Conservation (phyloP, 64 coral and sea anemone species). For the Orbicella faveolata region DNA sequence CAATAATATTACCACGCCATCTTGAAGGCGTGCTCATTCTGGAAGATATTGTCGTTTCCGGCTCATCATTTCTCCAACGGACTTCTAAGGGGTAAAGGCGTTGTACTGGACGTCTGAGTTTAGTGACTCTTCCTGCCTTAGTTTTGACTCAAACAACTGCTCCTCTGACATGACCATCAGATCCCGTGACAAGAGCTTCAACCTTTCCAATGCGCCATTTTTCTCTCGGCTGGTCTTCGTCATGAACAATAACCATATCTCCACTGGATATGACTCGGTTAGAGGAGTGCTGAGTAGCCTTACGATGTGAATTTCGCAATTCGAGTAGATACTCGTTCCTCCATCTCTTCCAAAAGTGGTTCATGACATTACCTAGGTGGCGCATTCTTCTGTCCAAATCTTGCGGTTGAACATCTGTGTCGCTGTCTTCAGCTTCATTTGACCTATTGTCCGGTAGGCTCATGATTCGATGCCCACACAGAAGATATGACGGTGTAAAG, state of each 20-base stretch:
- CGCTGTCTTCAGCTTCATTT: not conserved
- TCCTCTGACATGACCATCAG: constrained; percentile 19
- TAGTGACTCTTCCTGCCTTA: constrained; percentile 2
- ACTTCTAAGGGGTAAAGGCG: constrained; percentile 16
- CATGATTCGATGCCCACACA: not conserved
- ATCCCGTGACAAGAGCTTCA: not conserved
- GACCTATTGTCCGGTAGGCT: constrained; percentile 9
- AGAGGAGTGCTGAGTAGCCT: not conserved
- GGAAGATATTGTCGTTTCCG: not conserved
- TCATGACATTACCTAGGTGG: not conserved
- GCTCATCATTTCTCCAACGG: not conserved
- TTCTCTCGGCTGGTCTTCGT: not conserved
- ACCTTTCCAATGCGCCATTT: constrained; percentile 12
- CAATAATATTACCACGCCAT: no score
- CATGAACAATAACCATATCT: not conserved
- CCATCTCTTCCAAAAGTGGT: constrained; percentile 12
- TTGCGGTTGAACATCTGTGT: not conserved
- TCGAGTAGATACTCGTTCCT: not conserved
- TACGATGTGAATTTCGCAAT: not conserved
- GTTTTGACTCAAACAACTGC: not conserved
- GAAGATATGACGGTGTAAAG: not conserved
- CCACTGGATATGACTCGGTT: not conserved
- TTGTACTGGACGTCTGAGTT: constrained; percentile 6
- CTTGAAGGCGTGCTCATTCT: no score
- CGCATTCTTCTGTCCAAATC: not conserved